Conservation (phyloP, 2,113 vertebrate species). For the Corythornis madagascariensis region DNA sequence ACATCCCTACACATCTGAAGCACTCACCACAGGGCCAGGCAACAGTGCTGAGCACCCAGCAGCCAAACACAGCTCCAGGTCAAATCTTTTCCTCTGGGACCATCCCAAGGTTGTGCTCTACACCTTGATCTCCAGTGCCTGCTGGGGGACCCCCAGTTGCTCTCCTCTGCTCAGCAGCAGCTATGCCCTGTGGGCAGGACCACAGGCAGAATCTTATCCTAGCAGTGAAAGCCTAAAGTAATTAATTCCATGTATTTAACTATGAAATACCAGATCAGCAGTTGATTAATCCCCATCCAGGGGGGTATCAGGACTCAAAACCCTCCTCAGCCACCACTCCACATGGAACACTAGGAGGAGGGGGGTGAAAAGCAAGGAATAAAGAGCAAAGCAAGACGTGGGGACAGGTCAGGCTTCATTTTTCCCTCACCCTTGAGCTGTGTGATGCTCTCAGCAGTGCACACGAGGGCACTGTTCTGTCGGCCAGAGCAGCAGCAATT, state of each 20-base stretch:
- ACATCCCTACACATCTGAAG: not conserved
- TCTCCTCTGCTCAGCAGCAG: not conserved
- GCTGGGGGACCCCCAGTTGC: accelerated
- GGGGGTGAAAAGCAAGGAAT: too few species aligned
- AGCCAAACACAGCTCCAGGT: accelerated
- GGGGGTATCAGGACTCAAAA: not conserved
- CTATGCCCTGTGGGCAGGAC: accelerated
- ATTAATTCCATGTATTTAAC: too few species aligned
- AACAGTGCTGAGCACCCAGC: accelerated
- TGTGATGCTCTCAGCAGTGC: not conserved
- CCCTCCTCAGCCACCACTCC: not conserved
- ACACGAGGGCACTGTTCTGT: slow-evolving; percentile 42
- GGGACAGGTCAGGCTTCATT: not conserved
- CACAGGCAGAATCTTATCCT: accelerated
- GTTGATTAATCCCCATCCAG: too few species aligned
- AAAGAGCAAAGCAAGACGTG: too few species aligned
- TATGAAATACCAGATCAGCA: accelerated
- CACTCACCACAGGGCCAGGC: accelerated
- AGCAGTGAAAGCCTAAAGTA: too few species aligned
- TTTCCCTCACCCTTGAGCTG: not conserved
- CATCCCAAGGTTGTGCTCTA: not conserved
- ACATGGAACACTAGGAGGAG: accelerated
- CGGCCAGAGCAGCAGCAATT: not conserved
- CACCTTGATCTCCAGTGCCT: not conserved
- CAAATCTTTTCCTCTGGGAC: not conserved